Base-by-base conservation (phyloP, 2,113 vertebrate genomes). In the Nematolebias whitei region DNA sequence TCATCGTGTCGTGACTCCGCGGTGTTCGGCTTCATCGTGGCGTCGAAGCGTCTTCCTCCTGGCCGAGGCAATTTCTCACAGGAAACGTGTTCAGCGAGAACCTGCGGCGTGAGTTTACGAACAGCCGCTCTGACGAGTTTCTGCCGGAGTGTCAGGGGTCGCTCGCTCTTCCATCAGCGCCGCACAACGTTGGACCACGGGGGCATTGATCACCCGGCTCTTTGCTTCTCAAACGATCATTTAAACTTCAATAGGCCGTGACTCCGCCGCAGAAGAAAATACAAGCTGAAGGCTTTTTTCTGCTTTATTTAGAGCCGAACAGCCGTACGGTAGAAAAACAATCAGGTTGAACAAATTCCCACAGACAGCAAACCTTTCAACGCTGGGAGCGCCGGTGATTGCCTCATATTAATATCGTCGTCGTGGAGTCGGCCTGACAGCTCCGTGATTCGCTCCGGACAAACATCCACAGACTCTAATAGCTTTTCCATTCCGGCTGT, bases 31-130 rank as follows among this genome's bases (percentile, higher is more conserved):
- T 85, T 76, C 73, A 29, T 78, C 55, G 60, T 67, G 83, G 77
- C 75, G 75, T 80, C 75, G 85, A 85, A 82, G 80, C 79, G 83
- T 70, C 52, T 65, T 56, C 47, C 62, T 29, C 66, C 63, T 20
- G 67, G 83, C 63, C 62, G 70, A 82, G 53, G 60, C 48, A 53
- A 70, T 82, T 74, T 71, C 66, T 73, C 12, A 20, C 73, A 82
- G 78, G 76, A 87, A 86, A 85, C 78, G 65, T 83, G 80, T 78
- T 81, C 58, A 85, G 87, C 87, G 87, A 89, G 88, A 84, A 79
- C 26, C 68, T 65, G n/a, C n/a, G n/a, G n/a, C n/a, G n/a, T n/a
- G n/a, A n/a, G n/a, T n/a, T n/a, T n/a, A 65, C 74, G 32, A 60
- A 11, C 11, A 35, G 19, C 71, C 51, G 60, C 71, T 13, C 58